A percentile compares a stretch with the other conserved stretches of the same genome.
Evolutionary conservation across 2,888 invertebrate genomes (phyloP).

Genomic region (Hanleya hanleyi): DNA sequence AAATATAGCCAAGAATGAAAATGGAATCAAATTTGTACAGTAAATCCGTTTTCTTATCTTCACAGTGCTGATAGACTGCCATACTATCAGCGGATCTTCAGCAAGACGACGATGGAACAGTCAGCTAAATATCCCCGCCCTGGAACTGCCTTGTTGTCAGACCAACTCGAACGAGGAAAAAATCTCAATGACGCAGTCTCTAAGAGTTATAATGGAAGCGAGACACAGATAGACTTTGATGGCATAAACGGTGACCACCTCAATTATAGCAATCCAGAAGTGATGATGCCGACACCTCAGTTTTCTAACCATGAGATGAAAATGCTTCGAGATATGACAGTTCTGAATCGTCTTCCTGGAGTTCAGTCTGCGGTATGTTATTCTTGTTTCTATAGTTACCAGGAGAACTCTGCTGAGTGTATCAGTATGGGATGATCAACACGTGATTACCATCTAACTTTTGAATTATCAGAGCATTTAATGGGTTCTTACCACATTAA

Average conservation of each 20-base stretch:
- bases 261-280: background rate
- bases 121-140: constrained; percentile 47
- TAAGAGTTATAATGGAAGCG: background rate
- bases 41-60: too few species aligned
- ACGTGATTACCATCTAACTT: too few species aligned
- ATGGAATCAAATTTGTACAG: too few species aligned
- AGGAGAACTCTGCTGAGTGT: too few species aligned
- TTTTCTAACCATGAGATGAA: constrained; percentile 47
- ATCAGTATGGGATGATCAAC: too few species aligned
- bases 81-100: constrained; percentile 67
- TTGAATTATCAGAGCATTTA: too few species aligned
- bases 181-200: background rate
- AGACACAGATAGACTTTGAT: background rate
- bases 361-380: background rate
- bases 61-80: constrained; percentile 70
- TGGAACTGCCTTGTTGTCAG: background rate
- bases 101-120: constrained; percentile 58
- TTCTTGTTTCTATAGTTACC: too few species aligned
- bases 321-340: constrained; percentile 52
- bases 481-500: too few species aligned
- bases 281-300: constrained; percentile 18
- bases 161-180: background rate
- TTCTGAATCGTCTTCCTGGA: constrained; percentile 36
- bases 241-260: background rate
- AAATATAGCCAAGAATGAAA: too few species aligned